Percentiles rank a stretch among this genome's conserved stretches.
phyloP scores from a whole-genome alignment of 2,797 vertebrate species.

The Nyctibius grandis region DNA sequence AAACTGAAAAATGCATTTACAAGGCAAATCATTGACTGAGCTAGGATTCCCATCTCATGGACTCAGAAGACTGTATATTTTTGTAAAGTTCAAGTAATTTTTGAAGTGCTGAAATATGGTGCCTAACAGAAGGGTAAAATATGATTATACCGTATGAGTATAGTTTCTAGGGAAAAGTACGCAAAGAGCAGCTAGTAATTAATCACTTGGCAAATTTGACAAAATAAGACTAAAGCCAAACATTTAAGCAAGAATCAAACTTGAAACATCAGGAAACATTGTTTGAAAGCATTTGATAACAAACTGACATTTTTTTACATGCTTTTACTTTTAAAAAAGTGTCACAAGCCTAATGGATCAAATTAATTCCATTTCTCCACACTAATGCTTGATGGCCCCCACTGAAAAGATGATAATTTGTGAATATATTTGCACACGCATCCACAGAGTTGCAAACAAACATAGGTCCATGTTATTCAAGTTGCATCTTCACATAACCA shows the following conservation, averaged over 20 bases:
- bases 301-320: background rate
- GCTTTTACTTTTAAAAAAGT: background rate
- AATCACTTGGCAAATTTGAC: background rate
- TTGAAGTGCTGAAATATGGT: background rate
- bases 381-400: background rate
- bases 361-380: background rate
- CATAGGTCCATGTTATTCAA: background rate
- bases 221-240: background rate
- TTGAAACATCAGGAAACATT: background rate
- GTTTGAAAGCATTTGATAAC: too few relatives aligned
- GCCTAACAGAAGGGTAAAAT: background rate
- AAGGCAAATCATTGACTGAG: background rate
- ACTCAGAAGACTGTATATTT: background rate
- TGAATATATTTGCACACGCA: background rate
- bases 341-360: background rate
- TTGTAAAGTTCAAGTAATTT: background rate
- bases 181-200: background rate
- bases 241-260: background rate
- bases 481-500: background rate
- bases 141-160: background rate
- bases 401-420: background rate
- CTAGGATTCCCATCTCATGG: background rate
- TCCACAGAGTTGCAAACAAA: background rate
- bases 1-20: background rate
- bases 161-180: background rate